A percentile compares a stretch with the other conserved stretches of the same genome.
Evolutionary conservation across 2,797 vertebrate genomes (phyloP).

Genomic region (Pogoniulus pusillus): DNA sequence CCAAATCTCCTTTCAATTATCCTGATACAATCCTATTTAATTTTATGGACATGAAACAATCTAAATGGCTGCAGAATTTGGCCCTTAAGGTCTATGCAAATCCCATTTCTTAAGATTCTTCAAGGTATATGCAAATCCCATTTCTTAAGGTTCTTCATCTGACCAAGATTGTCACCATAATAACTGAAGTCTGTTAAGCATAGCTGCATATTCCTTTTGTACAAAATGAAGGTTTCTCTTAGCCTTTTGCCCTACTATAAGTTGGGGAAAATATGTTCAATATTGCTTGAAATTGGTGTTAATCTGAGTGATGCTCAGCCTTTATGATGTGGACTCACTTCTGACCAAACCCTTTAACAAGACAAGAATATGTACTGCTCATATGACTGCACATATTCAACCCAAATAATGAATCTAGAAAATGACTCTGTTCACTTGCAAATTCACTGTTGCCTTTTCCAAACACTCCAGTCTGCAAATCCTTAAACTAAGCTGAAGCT

Average conservation of each 20-base stretch:
- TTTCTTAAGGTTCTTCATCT: background rate
- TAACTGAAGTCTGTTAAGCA: background rate
- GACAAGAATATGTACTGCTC: background rate
- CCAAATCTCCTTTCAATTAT: background rate
- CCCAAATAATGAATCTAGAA: background rate
- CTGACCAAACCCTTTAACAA: background rate
- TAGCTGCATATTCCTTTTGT: background rate
- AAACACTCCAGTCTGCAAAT: background rate
- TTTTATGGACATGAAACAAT: background rate
- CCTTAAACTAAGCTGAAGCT: background rate
- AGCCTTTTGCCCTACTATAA: background rate
- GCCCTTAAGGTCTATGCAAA: background rate
- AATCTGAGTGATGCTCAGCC: background rate
- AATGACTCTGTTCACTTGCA: background rate
- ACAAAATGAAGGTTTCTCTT: background rate
- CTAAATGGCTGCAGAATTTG: background rate
- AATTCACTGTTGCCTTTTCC: background rate
- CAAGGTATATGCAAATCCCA: background rate
- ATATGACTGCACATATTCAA: background rate
- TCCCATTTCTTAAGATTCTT: background rate
- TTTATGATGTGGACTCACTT: rapidly evolving
- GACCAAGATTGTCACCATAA: background rate
- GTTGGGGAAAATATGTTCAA: background rate
- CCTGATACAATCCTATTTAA: background rate
- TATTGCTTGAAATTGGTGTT: background rate